These are phyloP conservation scores for Lutraria rhynchaena DNA, from an alignment of 1,140 invertebrate species.

Conservation along the genomic window DNA sequence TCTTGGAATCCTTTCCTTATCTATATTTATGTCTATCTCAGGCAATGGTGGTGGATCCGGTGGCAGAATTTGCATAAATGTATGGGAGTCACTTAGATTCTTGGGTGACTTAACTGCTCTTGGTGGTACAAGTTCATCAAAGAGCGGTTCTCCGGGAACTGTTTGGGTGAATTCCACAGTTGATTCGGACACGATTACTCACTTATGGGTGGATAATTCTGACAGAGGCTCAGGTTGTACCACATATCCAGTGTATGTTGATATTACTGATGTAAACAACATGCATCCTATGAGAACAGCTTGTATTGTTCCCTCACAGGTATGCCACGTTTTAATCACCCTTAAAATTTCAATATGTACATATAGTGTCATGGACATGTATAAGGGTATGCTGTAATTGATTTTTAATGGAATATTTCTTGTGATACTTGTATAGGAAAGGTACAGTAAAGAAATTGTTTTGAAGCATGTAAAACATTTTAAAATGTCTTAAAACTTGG, in stretches of 20 bases:
- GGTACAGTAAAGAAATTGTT: too few species aligned
- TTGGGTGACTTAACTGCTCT: conserved; percentile 63
- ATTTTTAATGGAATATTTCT: too few species aligned
- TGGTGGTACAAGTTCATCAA: conserved; percentile 56
- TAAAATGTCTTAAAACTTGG: too few species aligned
- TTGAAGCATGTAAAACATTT: too few species aligned
- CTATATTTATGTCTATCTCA: too few species aligned
- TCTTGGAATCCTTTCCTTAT: too few species aligned
- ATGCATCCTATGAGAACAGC: conserved; percentile 62
- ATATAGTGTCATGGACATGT: too few species aligned
- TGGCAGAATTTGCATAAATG: conserved; percentile 66
- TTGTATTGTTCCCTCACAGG: conserved; percentile 55
- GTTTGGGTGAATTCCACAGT: conserved; percentile 64
- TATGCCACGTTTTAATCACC: not conserved
- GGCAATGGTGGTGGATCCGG: conserved; percentile 74
- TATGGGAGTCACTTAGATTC: conserved; percentile 64
- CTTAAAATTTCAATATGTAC: too few species aligned
- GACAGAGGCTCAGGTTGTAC: conserved; percentile 50
- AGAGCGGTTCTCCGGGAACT: conserved; percentile 69
- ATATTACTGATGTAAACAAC: conserved; percentile 48
- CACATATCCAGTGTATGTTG: conserved; percentile 57
- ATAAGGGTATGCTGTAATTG: too few species aligned
- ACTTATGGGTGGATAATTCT: conserved; percentile 67
- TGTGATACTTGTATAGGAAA: too few species aligned
- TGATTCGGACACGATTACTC: conserved; percentile 51